Evolutionary conservation across 1,140 invertebrate genomes (phyloP).

Genomic region (Achroia grisella): DNA sequence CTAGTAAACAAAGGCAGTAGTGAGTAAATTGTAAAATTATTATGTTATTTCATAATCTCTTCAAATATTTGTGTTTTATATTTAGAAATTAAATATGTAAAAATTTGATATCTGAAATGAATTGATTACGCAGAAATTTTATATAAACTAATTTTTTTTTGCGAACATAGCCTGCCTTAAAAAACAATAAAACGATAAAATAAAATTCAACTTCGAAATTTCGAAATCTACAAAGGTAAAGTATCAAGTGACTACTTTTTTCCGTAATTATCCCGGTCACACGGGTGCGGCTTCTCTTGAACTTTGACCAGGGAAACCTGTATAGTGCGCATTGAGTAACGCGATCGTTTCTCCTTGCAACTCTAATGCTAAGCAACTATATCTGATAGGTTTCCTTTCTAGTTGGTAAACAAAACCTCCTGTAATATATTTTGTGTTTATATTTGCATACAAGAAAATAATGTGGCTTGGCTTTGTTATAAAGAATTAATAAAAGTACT

Average conservation of each 20-base stretch:
- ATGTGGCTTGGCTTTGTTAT: no score
- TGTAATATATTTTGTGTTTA: constrained; percentile 13
- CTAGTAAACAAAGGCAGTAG: no score
- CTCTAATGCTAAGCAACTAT: constrained; percentile 22
- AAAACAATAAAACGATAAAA: not conserved
- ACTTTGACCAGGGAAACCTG: constrained; percentile 60
- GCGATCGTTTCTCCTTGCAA: constrained; percentile 40
- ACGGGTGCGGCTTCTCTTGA: constrained; percentile 51
- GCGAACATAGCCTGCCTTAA: no score
- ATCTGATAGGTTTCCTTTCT: constrained; percentile 43
- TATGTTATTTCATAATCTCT: no score
- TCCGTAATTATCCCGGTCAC: constrained; percentile 49
- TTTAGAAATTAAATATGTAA: no score
- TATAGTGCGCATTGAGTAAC: constrained; percentile 48
- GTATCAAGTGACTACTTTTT: constrained; percentile 22
- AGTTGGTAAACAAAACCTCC: constrained; percentile 18
- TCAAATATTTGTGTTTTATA: no score
- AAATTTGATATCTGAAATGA: no score
- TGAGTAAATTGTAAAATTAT: no score
- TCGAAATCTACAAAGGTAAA: constrained; percentile 8
- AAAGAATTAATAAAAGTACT: no score
- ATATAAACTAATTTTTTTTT: no score
- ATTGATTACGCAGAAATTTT: no score
- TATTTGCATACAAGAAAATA: no score
- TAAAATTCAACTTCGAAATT: constrained; percentile 10